Evolutionary conservation across 2,797 vertebrate genomes (phyloP), one percentile per base, ranked within the genome.

Genomic region (Chrosomus eos): DNA sequence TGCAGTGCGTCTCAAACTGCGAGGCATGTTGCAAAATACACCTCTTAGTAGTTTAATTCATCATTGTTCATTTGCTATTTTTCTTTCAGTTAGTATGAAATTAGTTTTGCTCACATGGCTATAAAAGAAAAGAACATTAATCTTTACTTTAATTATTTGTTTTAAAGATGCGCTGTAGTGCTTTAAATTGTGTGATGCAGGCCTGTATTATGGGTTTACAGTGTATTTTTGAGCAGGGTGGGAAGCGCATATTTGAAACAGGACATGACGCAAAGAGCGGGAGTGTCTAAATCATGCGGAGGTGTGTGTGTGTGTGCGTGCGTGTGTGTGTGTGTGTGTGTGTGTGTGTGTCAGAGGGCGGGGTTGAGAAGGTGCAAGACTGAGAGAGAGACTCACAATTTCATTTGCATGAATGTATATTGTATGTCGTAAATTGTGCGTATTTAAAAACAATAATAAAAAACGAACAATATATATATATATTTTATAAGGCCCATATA

Each of bases 201-300:
- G 67, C 26, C 70, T 73, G 55, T 62, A 62, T 60, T 73, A 23
- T 31, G 26, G 43, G 31, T 83, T 48, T 83, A 23, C 45, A 51
- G 43, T 7, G 13, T 53, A 26, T 62, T 21, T 33, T 80, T 81
- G 82, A 87, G 82, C 88, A 81, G n/a, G 38, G 58, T 67, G 71
- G 58, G 84, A 88, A 85, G 51, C 78, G 64, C 60, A 43, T 53
- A 83, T 64, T 89, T 88, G 78, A 53, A 87, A 70, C 88, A 88
- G 91, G 91, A 93, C 68, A 89, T 94, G 93, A 93, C 92, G 92
- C 86, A 91, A 75, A 5, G 43, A 78, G 88, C 87, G 91, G 92
- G 92, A 87, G 93, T 91, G 90, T 86, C 40, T 87, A 82, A 21
- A 76, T 76, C 81, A 40, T 43, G 48, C 71, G 55, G 23, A 45